A percentile compares a stretch with the other conserved stretches of the same genome.
Evolutionary conservation across 2,113 vertebrate species (phyloP).

Genomic region (Stercorarius parasiticus): DNA sequence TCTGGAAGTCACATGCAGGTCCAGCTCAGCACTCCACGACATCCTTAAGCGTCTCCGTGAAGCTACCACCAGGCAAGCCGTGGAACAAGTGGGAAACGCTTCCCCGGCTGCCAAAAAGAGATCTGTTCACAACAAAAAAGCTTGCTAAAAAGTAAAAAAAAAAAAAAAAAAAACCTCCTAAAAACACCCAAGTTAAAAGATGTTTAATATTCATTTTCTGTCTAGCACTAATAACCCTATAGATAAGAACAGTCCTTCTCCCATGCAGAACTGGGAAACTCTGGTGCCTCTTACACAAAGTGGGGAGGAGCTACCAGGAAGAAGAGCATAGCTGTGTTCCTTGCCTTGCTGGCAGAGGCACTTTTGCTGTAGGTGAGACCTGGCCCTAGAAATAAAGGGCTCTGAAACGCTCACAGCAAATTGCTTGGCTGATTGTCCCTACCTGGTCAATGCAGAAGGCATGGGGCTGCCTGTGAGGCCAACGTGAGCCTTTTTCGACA

Average conservation of each 20-base stretch:
- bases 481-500: accelerated
- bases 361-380: not conserved
- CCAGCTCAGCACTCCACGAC: not conserved
- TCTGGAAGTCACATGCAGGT: not conserved
- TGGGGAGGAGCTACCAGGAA: not conserved
- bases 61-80: not conserved
- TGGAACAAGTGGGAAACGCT: not conserved
- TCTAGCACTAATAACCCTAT: not conserved
- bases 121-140: not conserved
- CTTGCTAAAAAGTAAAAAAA: not conserved
- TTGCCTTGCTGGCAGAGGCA: not conserved
- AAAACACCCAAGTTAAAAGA: not conserved
- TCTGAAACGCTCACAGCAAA: not conserved
- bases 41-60: not conserved
- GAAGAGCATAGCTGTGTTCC: not conserved
- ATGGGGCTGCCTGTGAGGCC: not conserved
- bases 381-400: not conserved
- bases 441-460: not conserved
- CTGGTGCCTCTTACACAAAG: not conserved
- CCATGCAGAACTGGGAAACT: not conserved
- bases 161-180: not conserved
- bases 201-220: not conserved
- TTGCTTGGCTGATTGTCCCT: not conserved
- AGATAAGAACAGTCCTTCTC: not conserved
- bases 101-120: not conserved